Conservation (phyloP, 2,888 invertebrate genomes). For the Ptilodon capucinus region DNA sequence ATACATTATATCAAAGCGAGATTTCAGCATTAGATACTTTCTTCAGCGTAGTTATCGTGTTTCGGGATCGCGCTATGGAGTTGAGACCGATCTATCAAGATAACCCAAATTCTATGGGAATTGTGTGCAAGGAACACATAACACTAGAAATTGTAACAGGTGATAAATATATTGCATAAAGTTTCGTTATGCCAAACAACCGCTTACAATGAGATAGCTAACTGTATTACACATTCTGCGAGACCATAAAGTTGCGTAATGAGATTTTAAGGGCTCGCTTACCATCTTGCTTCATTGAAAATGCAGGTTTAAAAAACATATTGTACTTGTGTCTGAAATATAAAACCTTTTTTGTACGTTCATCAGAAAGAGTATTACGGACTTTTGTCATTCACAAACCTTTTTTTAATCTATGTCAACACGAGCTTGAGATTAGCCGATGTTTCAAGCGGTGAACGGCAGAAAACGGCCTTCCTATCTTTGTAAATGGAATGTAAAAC, state of each 20-base stretch:
- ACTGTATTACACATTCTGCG: constrained; percentile 1
- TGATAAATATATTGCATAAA: constrained; percentile 42
- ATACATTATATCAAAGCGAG: constrained; percentile 18
- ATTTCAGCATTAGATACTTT: constrained; percentile 37
- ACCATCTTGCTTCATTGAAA: too few species aligned
- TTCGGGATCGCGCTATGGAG: constrained; percentile 45
- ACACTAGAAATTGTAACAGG: constrained; percentile 21
- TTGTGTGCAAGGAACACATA: constrained; percentile 52
- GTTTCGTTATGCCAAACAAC: constrained; percentile 10
- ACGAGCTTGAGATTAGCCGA: not conserved
- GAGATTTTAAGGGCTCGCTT: too few species aligned
- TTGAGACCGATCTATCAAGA: constrained; percentile 70
- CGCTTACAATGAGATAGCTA: not conserved
- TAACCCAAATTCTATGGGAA: constrained; percentile 75
- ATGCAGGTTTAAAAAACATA: too few species aligned
- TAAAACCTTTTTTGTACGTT: too few species aligned
- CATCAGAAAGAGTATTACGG: too few species aligned
- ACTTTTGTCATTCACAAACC: too few species aligned
- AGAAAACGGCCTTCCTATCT: not conserved
- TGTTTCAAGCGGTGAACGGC: not conserved
- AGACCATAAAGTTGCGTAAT: too few species aligned
- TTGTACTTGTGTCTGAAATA: too few species aligned
- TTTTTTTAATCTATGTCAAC: not conserved
- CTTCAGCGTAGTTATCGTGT: constrained; percentile 41
- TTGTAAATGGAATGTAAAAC: not conserved